Evolutionary conservation across 2,113 vertebrate species (phyloP).

Genomic region (Lophochroa leadbeateri): DNA sequence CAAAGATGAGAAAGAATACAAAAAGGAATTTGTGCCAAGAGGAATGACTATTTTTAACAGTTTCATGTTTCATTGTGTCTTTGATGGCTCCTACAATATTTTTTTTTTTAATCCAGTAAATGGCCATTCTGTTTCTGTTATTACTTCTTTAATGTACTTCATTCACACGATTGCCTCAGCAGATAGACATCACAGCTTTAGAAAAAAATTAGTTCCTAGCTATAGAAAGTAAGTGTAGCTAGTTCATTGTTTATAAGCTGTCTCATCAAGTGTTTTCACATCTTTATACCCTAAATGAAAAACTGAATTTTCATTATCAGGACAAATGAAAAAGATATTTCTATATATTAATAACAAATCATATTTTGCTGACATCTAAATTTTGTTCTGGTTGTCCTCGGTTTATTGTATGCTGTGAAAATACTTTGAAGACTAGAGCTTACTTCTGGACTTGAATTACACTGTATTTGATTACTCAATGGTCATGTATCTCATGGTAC

Average conservation of each 20-base stretch:
- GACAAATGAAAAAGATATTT: neutral
- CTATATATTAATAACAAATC: neutral
- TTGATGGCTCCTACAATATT: neutral
- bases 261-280: neutral
- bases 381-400: neutral
- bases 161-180: neutral
- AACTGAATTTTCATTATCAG: neutral
- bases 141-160: neutral
- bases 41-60: conserved; percentile 2
- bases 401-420: neutral
- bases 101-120: neutral
- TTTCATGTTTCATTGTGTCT: neutral
- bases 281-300: neutral
- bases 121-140: neutral
- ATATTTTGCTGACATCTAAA: neutral
- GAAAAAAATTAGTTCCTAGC: neutral
- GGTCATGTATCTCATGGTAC: neutral
- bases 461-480: neutral
- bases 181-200: neutral
- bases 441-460: neutral
- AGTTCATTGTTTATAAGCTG: neutral
- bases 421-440: neutral
- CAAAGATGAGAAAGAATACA: neutral
- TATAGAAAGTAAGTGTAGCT: neutral
- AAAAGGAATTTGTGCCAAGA: neutral